phyloP scores from a whole-genome alignment of 2,888 invertebrate genomes.

The Caenorhabditis doughertyi region DNA sequence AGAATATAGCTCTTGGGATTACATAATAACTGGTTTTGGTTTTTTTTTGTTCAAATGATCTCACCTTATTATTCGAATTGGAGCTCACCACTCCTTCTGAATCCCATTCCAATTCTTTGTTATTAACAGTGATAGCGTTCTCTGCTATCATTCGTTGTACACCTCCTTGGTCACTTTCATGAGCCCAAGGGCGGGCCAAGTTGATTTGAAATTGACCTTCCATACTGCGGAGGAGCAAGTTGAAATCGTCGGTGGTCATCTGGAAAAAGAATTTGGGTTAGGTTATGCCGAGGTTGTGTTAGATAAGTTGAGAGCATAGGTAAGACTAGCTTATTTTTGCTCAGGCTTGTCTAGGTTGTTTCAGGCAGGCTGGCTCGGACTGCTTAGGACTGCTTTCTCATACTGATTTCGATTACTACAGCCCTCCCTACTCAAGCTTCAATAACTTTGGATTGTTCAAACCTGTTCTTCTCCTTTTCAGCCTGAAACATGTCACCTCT shows the following conservation, averaged over 20 bases:
- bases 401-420: too few species aligned
- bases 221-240: constrained; percentile 49
- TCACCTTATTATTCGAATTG: constrained; percentile 44
- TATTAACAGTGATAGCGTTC: constrained; percentile 34
- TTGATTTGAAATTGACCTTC: constrained; percentile 64
- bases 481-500: too few species aligned
- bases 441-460: too few species aligned
- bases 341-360: too few species aligned
- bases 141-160: constrained; percentile 42
- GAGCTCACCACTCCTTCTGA: constrained; percentile 27
- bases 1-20: neutral
- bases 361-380: too few species aligned
- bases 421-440: too few species aligned
- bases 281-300: neutral
- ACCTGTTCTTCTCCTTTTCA: too few species aligned
- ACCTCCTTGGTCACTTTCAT: constrained; percentile 51
- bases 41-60: too few species aligned
- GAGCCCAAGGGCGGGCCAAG: constrained; percentile 18
- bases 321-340: too few species aligned
- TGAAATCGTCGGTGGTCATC: constrained; percentile 65
- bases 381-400: too few species aligned
- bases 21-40: neutral
- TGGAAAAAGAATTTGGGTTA: constrained; percentile 31
- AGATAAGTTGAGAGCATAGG: too few species aligned
- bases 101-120: neutral